Conservation (phyloP, 2,888 invertebrate genomes). For the Neria commutata region DNA sequence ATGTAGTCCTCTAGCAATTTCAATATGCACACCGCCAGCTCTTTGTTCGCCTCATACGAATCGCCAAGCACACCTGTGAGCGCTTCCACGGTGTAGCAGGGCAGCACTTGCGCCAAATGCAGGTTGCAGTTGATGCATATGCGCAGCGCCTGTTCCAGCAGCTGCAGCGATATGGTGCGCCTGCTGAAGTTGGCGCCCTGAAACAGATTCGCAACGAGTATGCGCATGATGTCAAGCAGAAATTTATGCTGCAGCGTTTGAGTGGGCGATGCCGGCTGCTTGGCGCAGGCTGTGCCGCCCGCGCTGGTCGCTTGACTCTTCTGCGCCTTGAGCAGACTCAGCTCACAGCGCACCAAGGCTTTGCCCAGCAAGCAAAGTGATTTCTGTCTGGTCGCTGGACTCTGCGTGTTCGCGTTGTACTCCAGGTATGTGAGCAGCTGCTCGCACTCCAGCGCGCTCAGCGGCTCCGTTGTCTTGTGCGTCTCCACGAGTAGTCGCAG, state of each 20-base stretch:
- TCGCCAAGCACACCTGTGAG: slow-evolving; percentile 68
- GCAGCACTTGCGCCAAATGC: slow-evolving; percentile 50
- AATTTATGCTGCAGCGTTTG: slow-evolving; percentile 61
- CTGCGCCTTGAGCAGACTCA: slow-evolving; percentile 56
- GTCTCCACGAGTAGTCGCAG: slow-evolving; percentile 76
- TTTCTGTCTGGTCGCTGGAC: slow-evolving; percentile 55
- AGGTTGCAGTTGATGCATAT: slow-evolving; percentile 56
- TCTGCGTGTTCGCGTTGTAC: slow-evolving; percentile 74
- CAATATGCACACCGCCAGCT: slow-evolving; percentile 68
- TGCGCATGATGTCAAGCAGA: slow-evolving; percentile 62
- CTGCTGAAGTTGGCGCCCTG: slow-evolving; percentile 70
- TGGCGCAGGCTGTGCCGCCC: too few relatives aligned
- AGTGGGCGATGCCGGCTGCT: neutral
- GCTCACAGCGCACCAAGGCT: slow-evolving; percentile 64
- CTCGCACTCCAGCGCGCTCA: slow-evolving; percentile 68
- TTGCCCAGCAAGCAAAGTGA: slow-evolving; percentile 75
- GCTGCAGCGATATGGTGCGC: slow-evolving; percentile 66
- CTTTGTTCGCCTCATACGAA: slow-evolving; percentile 80
- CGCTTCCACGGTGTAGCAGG: slow-evolving; percentile 30
- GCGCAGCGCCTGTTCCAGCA: slow-evolving; percentile 61
- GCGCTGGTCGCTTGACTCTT: slow-evolving; percentile 29
- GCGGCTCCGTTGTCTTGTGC: slow-evolving; percentile 73
- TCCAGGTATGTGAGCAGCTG: slow-evolving; percentile 69
- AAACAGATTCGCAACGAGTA: slow-evolving; percentile 67
- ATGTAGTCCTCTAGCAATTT: slow-evolving; percentile 44